A percentile compares a stretch with the other conserved stretches of the same genome.
phyloP scores from a whole-genome alignment of 1,140 invertebrate genomes.

The Drosophila micromelanica region DNA sequence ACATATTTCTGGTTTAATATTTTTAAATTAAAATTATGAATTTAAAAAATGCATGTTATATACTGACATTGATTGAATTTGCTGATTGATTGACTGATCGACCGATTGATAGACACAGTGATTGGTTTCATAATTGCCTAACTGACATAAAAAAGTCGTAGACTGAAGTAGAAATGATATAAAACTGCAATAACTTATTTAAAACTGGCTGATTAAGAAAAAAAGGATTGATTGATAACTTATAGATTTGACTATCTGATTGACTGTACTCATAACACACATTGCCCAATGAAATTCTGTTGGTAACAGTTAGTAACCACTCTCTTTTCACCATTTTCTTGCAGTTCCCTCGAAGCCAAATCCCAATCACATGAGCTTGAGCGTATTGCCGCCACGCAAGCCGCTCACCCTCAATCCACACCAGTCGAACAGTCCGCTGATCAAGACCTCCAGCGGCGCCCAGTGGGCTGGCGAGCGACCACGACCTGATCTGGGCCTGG shows the following conservation, averaged over 20 bases:
- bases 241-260: too few relatives aligned
- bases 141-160: background rate
- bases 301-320: background rate
- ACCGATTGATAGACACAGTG: background rate
- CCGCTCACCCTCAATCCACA: constrained; percentile 72
- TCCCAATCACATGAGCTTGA: constrained; percentile 33
- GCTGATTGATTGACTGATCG: background rate
- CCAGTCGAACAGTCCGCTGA: constrained; percentile 68
- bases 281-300: too few relatives aligned
- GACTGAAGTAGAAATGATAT: too few relatives aligned
- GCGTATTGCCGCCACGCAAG: constrained; percentile 66
- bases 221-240: too few relatives aligned
- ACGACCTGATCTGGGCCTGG: constrained; percentile 51
- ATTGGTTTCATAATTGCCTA: background rate
- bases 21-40: too few relatives aligned
- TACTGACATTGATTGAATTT: too few relatives aligned
- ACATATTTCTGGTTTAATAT: too few relatives aligned
- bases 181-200: too few relatives aligned
- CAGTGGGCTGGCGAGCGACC: constrained; percentile 80
- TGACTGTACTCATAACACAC: too few relatives aligned
- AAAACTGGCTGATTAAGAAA: too few relatives aligned
- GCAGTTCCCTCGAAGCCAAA: constrained; percentile 76
- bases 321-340: background rate
- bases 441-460: constrained; percentile 77
- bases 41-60: too few relatives aligned